Conservation (phyloP, 2,113 vertebrate genomes). For the Climacteris rufus region DNA sequence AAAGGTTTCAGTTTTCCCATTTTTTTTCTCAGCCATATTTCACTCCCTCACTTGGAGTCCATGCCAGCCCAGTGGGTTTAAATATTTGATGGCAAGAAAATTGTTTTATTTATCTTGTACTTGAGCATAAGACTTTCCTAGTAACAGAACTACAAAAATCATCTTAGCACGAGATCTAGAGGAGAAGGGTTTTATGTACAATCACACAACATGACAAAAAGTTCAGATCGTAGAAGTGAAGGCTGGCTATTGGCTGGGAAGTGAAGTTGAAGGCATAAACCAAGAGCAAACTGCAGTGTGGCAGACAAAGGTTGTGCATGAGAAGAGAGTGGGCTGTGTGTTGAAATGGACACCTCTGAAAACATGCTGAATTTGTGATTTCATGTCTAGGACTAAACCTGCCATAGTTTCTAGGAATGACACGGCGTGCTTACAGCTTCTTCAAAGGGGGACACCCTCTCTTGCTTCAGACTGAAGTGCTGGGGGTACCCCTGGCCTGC, state of each 20-base stretch:
- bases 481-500: not conserved
- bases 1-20: constrained; percentile 51
- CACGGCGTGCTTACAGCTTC: not conserved
- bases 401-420: not conserved
- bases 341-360: not conserved
- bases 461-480: not conserved
- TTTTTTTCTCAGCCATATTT: constrained; percentile 50
- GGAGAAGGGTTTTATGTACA: not conserved
- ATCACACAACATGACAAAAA: not conserved
- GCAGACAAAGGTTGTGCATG: not conserved
- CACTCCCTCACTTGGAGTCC: not conserved
- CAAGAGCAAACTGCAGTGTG: not conserved
- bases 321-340: not conserved
- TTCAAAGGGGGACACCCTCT: not conserved
- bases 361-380: not conserved
- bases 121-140: constrained; percentile 31
- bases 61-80: constrained; percentile 33
- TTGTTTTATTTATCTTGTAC: constrained; percentile 52
- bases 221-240: not conserved
- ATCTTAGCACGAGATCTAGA: not conserved
- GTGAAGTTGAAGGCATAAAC: not conserved
- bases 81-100: constrained; percentile 60
- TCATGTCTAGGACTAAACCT: not conserved
- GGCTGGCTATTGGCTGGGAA: not conserved
- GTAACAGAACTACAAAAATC: not conserved